Base-by-base conservation (phyloP, 1,140 invertebrate species). In the Globodera rostochiensis region DNA sequence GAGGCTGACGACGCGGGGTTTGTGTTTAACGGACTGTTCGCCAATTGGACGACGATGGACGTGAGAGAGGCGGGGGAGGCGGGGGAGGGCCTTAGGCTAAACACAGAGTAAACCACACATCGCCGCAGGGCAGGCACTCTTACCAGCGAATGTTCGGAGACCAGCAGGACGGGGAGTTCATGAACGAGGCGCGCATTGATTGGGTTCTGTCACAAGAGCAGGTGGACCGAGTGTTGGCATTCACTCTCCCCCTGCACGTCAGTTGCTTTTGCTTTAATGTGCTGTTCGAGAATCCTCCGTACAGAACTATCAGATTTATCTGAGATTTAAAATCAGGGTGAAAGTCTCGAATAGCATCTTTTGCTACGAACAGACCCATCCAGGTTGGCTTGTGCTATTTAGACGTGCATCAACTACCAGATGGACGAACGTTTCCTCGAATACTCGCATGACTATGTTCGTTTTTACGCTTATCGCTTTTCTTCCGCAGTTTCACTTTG, bases 381-480 rank as follows among this genome's bases (percentile, higher is more conserved):
- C 49, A 50, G 9, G 9, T 50, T n/a, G n/a, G n/a, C 25, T 25
- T 25, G 25, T 25, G 25, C 25, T 50, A 11, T 84, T 71, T 66
- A 87, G 81, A 81, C 74, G 7, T 87, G 85, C 73, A 64, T 85
- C 25, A 84, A 88, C 66, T 88, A 85, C 69, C 67, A 50, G 21
- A 64, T 85, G 79, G 86, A 87, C 71, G 86, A 87, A 21, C 79
- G 86, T 49, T 87, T 88, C 19, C 77, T 89, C 25, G 88, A 89
- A 74, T 89, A 89, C 79, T 85, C 86, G 0, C 88, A 89, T 77
- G 86, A 88, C 21, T 86, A 84, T 13, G 83, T 60, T 60, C 57
- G 57, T 19, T 60, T 19, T 15, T 25, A 25, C 57, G 84, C n/a
- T 82, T 15, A 57, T 25, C 25, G 25, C 25, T 25, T 25, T 15